Base-by-base conservation (phyloP, 2,113 vertebrate species). In the Emydura subglobosa region DNA sequence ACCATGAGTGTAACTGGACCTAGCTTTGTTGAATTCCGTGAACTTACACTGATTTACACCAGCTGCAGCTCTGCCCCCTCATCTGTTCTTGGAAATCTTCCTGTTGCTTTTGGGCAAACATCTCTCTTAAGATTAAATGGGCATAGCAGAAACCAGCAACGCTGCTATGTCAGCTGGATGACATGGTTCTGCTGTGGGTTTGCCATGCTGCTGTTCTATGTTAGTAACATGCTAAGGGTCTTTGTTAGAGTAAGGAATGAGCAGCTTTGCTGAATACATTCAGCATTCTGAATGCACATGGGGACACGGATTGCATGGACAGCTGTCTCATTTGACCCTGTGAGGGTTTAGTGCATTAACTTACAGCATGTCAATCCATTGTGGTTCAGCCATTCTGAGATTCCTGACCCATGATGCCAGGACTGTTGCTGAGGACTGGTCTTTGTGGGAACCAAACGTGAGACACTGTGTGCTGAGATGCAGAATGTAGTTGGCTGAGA, bases 271-370 rank as follows among this genome's bases (percentile, higher is more conserved):
- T 13, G 89, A 14, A 57, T 61, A 55, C 0, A 4, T 27, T 91
- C 76, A 65, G 51, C 54, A 29, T 29, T 54, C 31, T 0, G 1
- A 54, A 49, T 16, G 79, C 83, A 5, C 1, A 31, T 5, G 1
- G 47, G 82, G 51, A 10, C 3, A 0, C 6, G 29, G 7, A 4
- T 5, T 54, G 24, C 24, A 2, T 0, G 0, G 14, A 39, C 61
- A n/a, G 61, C 31, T 21, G 17, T n/a, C 61, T 68, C 34, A 19
- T 34, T 0, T 4, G 78, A 2, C 42, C 42, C 22, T n/a, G 0
- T 0, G 31, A 54, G 10, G 55, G 27, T 14, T 68, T n/a, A 2
- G 22, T 0, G 0, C 8, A 2, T 68, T 65, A 17, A 29, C 21
- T 78, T 86, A 68, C 50, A 72, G 12, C n/a, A 27, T n/a, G 61